A percentile compares a stretch with the other conserved stretches of the same genome.
Conservation (phyloP, 1,140 invertebrate species). For the Achatina immaculata region DNA sequence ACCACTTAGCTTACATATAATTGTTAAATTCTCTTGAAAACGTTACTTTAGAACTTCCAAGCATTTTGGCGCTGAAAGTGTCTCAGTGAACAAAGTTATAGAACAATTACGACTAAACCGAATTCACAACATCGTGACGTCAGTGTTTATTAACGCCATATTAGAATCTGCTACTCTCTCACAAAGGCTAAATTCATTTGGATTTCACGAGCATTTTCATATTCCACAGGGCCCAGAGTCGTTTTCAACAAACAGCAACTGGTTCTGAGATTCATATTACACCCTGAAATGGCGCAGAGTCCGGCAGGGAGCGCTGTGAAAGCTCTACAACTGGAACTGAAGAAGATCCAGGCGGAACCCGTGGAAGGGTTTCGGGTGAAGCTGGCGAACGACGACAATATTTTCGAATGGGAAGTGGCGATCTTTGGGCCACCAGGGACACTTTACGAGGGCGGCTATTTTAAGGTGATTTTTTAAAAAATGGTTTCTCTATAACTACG, state of each 20-base stretch:
- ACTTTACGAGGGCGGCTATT: constrained; percentile 98
- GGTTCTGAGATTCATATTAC: background rate
- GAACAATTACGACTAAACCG: constrained; percentile 39
- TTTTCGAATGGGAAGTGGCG: constrained; percentile 99
- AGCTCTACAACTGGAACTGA: constrained; percentile 96
- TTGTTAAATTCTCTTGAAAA: too few relatives aligned
- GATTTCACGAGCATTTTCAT: background rate
- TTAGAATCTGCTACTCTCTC: constrained; percentile 33
- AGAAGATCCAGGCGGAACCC: constrained; percentile 96
- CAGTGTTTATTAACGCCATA: constrained; percentile 48
- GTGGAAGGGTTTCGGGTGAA: constrained; percentile 99
- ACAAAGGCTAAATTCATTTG: constrained; percentile 27
- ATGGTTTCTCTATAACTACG: too few relatives aligned
- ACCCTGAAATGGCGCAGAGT: constrained; percentile 72
- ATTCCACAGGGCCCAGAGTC: background rate
- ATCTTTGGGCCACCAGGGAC: constrained; percentile 97
- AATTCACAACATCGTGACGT: constrained; percentile 44
- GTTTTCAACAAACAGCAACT: background rate
- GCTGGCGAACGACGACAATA: constrained; percentile 95
- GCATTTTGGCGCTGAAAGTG: too few relatives aligned
- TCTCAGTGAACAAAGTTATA: too few relatives aligned
- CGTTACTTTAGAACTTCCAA: too few relatives aligned
- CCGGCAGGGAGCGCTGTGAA: constrained; percentile 90
- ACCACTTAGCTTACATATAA: too few relatives aligned
- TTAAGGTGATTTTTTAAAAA: constrained; percentile 80